phyloP scores from a whole-genome alignment of 92 coral and sea anemone genomes.

The Paragorgia papillata region DNA sequence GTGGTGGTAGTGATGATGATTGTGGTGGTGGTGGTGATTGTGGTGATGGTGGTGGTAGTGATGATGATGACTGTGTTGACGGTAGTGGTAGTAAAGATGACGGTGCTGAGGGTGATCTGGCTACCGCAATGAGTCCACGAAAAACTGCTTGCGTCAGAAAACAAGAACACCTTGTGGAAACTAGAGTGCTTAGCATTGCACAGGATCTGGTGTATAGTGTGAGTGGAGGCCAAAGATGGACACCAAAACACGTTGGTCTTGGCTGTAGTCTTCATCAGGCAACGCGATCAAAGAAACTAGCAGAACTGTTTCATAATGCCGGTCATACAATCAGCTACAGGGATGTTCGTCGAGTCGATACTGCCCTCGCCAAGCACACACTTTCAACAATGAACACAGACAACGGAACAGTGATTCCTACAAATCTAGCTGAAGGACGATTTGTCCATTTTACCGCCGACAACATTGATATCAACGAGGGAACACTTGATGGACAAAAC shows the following conservation, averaged over 20 bases:
- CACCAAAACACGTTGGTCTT: slow-evolving; percentile 43
- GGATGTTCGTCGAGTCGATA: slow-evolving; percentile 31
- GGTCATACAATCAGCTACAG: slow-evolving; percentile 40
- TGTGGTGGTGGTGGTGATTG: no score
- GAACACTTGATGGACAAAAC: slow-evolving; percentile 29
- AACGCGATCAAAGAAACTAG: slow-evolving; percentile 44
- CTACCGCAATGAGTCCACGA: no score
- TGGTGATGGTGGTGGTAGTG: no score
- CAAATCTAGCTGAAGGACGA: slow-evolving; percentile 23
- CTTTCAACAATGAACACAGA: slow-evolving; percentile 45
- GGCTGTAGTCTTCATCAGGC: slow-evolving; percentile 36
- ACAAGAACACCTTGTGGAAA: no score
- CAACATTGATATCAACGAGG: slow-evolving; percentile 45
- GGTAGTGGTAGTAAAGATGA: no score
- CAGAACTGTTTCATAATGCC: slow-evolving; percentile 44
- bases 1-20: no score
- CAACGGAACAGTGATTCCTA: slow-evolving; percentile 40
- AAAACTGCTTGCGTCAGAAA: no score
- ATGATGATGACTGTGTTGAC: no score
- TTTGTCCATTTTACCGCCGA: slow-evolving; percentile 46
- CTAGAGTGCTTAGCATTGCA: no score
- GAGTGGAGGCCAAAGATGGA: slow-evolving; percentile 35
- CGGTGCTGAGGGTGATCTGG: no score
- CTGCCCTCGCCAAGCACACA: slow-evolving; percentile 42
- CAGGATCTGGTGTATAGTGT: slow-evolving; percentile 39